These are phyloP conservation scores for Microtus richardsoni DNA, from an alignment of 2,113 vertebrate species.

Conservation along the genomic window DNA sequence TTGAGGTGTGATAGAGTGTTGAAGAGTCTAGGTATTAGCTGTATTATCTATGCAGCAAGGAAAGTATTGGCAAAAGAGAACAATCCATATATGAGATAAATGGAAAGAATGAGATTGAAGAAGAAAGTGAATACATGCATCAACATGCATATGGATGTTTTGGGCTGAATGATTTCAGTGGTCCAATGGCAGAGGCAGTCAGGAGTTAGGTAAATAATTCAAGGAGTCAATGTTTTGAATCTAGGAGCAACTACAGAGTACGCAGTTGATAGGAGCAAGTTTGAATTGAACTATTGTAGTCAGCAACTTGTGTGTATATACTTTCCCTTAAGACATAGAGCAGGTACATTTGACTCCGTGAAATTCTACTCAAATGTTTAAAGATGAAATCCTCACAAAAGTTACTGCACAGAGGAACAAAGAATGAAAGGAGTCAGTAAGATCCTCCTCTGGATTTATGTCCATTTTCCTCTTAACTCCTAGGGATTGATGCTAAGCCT, in stretches of 20 bases:
- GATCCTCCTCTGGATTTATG: not conserved
- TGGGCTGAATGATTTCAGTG: not conserved
- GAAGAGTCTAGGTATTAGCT: rapidly evolving
- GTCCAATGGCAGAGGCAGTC: not conserved
- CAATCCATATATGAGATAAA: not conserved
- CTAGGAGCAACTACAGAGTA: not conserved
- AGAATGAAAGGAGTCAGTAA: not conserved
- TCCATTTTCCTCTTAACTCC: not conserved
- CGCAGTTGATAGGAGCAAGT: not conserved
- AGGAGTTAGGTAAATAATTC: not conserved
- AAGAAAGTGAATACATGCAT: not conserved
- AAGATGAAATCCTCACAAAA: not conserved
- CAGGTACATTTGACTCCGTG: not conserved
- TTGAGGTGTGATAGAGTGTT: not conserved
- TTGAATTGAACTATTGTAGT: not conserved
- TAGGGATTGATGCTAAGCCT: not conserved
- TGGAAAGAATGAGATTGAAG: not conserved
- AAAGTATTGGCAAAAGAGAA: not conserved
- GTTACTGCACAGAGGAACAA: not conserved
- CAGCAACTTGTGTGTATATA: not conserved
- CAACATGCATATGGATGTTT: no score
- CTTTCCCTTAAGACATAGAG: not conserved
- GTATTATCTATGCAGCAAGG: not conserved
- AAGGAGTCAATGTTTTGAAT: no score
- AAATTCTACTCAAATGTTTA: not conserved